Evolutionary conservation across 2,113 vertebrate genomes (phyloP).

Genomic region (Hystrix brachyura): DNA sequence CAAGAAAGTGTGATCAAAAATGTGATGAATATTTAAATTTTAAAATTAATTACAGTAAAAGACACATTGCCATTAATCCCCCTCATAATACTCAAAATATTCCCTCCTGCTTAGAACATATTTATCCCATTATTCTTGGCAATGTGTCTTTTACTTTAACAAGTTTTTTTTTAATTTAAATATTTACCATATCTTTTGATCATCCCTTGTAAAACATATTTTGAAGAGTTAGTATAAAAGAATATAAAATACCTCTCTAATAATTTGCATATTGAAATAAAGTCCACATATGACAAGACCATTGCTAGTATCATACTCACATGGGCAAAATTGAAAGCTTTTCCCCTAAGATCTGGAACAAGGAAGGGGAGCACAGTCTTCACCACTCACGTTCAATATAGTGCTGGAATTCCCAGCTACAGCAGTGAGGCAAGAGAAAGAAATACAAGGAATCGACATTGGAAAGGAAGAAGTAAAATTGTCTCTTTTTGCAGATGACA

Average conservation of each 20-base stretch:
- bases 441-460: not conserved
- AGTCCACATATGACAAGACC: not conserved
- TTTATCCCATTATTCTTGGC: no score
- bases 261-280: not conserved
- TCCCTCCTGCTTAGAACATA: no score
- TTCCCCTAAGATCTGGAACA: not conserved
- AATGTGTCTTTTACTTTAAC: no score
- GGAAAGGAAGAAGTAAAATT: not conserved
- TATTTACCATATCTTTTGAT: no score
- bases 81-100: no score
- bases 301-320: not conserved
- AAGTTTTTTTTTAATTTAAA: no score
- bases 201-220: not conserved
- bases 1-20: not conserved
- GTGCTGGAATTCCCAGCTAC: not conserved
- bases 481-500: not conserved
- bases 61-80: not conserved
- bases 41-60: not conserved
- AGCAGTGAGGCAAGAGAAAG: not conserved
- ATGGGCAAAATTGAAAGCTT: not conserved
- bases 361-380: not conserved
- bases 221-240: conserved; percentile 31
- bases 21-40: not conserved
- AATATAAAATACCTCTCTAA: conserved; percentile 7
- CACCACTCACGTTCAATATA: not conserved